Evolutionary conservation across 2,888 invertebrate genomes (phyloP), one percentile per base, ranked within the genome.

Genomic region (Timema cristinae): DNA sequence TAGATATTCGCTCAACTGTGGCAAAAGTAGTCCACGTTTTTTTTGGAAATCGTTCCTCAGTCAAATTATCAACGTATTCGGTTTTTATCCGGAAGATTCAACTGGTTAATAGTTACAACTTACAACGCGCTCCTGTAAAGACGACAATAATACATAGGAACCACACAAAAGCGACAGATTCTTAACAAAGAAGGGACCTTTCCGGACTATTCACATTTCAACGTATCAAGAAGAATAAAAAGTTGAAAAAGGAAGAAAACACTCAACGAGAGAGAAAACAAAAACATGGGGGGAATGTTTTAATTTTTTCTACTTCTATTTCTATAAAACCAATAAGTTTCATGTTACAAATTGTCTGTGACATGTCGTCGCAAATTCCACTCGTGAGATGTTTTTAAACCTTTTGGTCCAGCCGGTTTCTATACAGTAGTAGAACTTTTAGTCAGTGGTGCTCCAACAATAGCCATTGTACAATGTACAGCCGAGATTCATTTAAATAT

Each of bases 291-390:
- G 32, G 1, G 32, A 32, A 32, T 32, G 32, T 32, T 32, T 32
- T 32, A 32, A 32, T 32, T 1, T 32, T 32, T 32, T 32, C 4
- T 32, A 32, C 4, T 32, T 32, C 32, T 32, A 32, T 32, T 32
- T 32, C 32, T 32, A 32, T 32, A 32, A 32, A 32, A 32, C 32
- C 63, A 32, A 7, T 47, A 48, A 63, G 63, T 47, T 63, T 63
- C 63, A 48, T 63, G 63, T 63, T 63, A 63, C 63, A 63, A 63
- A 63, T 63, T 63, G 63, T 63, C n/a, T 32, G 63, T 47, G 63
- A 63, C 63, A 63, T 63, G 63, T 63, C 48, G 63, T 63, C 63
- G 63, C 63, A 32, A 63, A 63, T 63, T 63, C 47, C 63, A 47
- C 63, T 63, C 32, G 63, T 63, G 32, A 63, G 63, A 32, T 63